Evolutionary conservation across 2,888 invertebrate species (phyloP).

Genomic region (Sicus ferrugineus): DNA sequence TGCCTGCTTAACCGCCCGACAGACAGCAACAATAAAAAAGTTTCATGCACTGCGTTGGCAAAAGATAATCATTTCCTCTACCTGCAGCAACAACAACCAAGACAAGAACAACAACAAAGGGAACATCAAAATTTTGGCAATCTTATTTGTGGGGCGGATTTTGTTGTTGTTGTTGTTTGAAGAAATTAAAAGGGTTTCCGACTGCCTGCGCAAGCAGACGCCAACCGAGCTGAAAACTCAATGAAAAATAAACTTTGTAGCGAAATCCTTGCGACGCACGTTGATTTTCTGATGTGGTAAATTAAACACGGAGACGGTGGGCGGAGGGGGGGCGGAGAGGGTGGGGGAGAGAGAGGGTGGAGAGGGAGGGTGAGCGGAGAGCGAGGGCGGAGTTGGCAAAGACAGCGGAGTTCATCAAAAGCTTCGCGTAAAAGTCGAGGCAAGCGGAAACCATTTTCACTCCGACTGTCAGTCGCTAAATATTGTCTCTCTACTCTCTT

Average conservation of each 20-base stretch:
- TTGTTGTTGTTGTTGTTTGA: constrained; percentile 5
- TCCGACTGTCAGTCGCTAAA: too few relatives aligned
- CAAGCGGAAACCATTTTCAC: too few relatives aligned
- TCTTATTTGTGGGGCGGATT: background rate
- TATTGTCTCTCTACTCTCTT: too few relatives aligned
- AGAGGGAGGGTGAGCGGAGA: background rate
- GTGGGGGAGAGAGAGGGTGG: background rate
- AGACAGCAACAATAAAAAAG: constrained; percentile 9
- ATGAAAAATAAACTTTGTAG: constrained; percentile 25
- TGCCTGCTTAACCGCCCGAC: background rate
- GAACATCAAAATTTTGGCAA: background rate
- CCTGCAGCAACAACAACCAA: too few relatives aligned
- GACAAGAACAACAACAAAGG: background rate
- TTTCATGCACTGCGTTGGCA: constrained; percentile 1
- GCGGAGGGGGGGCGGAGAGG: background rate
- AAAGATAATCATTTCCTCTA: constrained; percentile 10
- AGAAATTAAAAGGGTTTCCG: background rate
- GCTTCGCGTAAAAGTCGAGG: too few relatives aligned
- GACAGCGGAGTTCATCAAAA: background rate
- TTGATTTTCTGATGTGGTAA: background rate
- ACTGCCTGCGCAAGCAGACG: background rate
- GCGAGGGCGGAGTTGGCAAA: background rate
- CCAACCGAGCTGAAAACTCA: too few relatives aligned
- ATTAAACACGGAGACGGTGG: background rate
- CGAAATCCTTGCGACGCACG: constrained; percentile 21